phyloP scores from a whole-genome alignment of 37 sponge, comb jelly and placozoan species.

The Dysidea cf. avara region DNA sequence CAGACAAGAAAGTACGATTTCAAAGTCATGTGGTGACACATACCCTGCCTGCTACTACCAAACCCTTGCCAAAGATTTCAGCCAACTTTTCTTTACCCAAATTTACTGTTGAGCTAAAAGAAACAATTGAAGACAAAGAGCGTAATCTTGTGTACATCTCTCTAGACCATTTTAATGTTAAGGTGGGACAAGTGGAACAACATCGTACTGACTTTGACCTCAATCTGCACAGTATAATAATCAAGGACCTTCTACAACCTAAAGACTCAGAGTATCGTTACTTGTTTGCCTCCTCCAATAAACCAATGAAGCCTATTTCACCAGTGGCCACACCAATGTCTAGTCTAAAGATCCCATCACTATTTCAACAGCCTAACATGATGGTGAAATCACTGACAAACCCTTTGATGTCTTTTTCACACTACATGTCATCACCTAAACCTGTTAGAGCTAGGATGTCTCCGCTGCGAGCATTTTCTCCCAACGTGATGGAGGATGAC shows the following conservation, averaged over 20 bases:
- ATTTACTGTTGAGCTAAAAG: conserved; percentile 61
- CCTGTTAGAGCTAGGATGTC: conserved; percentile 7
- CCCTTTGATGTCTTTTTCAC: conserved; percentile 41
- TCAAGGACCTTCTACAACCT: conserved; percentile 81
- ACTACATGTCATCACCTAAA: conserved; percentile 54
- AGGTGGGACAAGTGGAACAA: conserved; percentile 23
- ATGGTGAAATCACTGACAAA: conserved; percentile 10
- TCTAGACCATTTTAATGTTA: conserved; percentile 56
- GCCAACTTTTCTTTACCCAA: conserved; percentile 64
- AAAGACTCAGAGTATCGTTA: conserved; percentile 72
- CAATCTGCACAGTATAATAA: conserved; percentile 68
- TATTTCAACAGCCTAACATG: neutral
- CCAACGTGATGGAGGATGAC: neutral
- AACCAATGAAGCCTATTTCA: conserved; percentile 46
- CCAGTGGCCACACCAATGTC: conserved; percentile 30
- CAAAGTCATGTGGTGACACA: neutral
- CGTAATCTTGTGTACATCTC: conserved; percentile 60
- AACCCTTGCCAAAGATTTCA: conserved; percentile 20
- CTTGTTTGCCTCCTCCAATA: conserved; percentile 67
- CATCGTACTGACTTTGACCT: conserved; percentile 52
- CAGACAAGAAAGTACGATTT: conserved; percentile 1
- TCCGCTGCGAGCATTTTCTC: conserved; percentile 67
- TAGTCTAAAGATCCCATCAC: conserved; percentile 8
- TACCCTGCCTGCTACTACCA: neutral
- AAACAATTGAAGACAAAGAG: conserved; percentile 29